phyloP scores from a whole-genome alignment of 2,888 invertebrate genomes.

The Yponomeuta sedellus region DNA sequence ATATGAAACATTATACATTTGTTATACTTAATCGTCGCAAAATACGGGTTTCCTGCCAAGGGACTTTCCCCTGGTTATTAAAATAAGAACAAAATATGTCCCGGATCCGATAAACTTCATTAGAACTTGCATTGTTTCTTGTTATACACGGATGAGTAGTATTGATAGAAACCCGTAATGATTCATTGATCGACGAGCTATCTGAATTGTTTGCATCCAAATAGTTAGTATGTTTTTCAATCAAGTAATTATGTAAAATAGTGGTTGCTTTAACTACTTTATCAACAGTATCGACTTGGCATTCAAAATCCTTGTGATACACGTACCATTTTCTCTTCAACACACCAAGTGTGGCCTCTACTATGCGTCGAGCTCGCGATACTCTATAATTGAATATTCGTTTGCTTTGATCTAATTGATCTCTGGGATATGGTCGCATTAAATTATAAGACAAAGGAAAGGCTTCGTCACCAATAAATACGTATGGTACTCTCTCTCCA shows the following conservation, averaged over 20 bases:
- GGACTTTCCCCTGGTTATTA: constrained; percentile 18
- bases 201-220: constrained; percentile 4
- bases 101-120: constrained; percentile 7
- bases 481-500: constrained; percentile 24
- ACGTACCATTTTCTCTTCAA: constrained; percentile 26
- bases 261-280: constrained; percentile 23
- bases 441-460: constrained; percentile 25
- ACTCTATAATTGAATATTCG: constrained; percentile 27
- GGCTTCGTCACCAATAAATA: constrained; percentile 25
- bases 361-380: constrained; percentile 25
- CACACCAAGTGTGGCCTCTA: constrained; percentile 28
- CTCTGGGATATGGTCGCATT: constrained; percentile 27
- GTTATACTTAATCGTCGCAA: constrained; percentile 17
- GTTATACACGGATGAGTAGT: constrained; percentile 5
- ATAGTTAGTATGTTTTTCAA: constrained; percentile 4
- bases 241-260: constrained; percentile 20
- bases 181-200: constrained; percentile 4
- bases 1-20: constrained; percentile 17
- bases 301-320: constrained; percentile 22
- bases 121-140: constrained; percentile 6
- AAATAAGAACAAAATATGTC: constrained; percentile 10
- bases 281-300: constrained; percentile 21
- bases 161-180: constrained; percentile 4
- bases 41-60: constrained; percentile 17
- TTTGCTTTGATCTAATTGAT: constrained; percentile 22